These are phyloP conservation scores for Capromys pilorides DNA, from an alignment of 2,797 vertebrate species.

Conservation along the genomic window DNA sequence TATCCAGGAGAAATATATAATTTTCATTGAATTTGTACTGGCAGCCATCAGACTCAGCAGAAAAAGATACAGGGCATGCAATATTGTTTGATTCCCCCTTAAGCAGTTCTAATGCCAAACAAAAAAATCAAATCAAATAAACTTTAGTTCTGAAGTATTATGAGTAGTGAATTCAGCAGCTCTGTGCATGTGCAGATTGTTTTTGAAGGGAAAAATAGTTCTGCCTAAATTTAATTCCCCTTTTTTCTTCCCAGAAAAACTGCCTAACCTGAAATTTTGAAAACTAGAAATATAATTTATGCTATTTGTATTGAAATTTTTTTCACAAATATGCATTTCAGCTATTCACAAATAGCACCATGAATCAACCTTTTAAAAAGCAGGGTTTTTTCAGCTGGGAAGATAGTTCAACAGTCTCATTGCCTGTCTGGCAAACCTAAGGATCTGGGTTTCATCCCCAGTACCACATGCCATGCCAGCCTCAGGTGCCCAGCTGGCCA, in stretches of 20 bases:
- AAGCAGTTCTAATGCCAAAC: background rate
- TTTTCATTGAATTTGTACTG: constrained; percentile 59
- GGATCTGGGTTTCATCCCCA: no score
- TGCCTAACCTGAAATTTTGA: background rate
- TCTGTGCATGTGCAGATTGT: background rate
- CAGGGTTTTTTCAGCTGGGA: background rate
- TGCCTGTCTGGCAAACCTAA: no score
- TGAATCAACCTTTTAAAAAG: background rate
- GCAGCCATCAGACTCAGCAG: background rate
- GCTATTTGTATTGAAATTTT: background rate
- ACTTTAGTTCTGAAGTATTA: background rate
- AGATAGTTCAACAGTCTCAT: no score
- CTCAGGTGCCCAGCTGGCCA: no score
- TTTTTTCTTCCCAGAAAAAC: background rate
- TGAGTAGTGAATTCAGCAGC: background rate
- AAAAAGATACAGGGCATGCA: background rate
- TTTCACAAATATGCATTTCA: background rate
- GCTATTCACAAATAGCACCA: background rate
- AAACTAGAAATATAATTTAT: background rate
- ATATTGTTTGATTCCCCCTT: background rate
- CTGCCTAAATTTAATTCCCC: background rate
- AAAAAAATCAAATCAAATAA: background rate
- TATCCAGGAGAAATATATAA: constrained; percentile 28
- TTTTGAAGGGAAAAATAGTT: constrained; percentile 7
- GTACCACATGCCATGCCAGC: no score